These are phyloP conservation scores for Leucophora obtusa DNA, from an alignment of 2,888 invertebrate genomes.

Conservation along the genomic window DNA sequence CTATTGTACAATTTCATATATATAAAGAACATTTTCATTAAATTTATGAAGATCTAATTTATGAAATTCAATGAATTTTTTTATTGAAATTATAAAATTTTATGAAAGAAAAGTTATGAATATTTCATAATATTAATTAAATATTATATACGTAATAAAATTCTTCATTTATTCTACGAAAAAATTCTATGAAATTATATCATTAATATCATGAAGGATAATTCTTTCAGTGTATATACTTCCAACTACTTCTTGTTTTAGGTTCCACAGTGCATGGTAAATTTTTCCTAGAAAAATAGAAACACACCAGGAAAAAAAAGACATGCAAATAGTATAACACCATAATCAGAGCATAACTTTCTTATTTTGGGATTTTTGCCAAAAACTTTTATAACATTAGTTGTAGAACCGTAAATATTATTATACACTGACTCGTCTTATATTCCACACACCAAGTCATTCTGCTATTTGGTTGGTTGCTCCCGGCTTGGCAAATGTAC, in stretches of 20 bases:
- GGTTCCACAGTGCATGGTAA: not conserved
- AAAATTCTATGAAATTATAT: too few species aligned
- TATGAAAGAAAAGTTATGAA: too few species aligned
- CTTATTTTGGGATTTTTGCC: conserved; percentile 33
- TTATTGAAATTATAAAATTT: too few species aligned
- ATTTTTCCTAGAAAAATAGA: not conserved
- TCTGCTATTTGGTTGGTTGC: conserved; percentile 39
- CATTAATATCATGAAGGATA: too few species aligned
- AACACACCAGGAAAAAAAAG: conserved; percentile 15
- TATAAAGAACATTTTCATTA: too few species aligned
- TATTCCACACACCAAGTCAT: conserved; percentile 35
- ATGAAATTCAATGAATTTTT: too few species aligned
- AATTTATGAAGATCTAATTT: too few species aligned
- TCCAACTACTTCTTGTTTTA: not conserved
- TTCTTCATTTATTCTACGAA: too few species aligned
- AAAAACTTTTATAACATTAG: conserved; percentile 48
- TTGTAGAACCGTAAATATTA: conserved; percentile 42
- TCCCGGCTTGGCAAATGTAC: conserved; percentile 37
- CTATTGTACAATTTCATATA: too few species aligned
- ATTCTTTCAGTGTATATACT: too few species aligned
- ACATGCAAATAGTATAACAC: conserved; percentile 51
- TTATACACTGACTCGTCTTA: conserved; percentile 19
- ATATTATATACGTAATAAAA: too few species aligned
- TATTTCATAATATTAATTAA: too few species aligned
- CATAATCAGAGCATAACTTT: conserved; percentile 59